phyloP scores from a whole-genome alignment of 2,888 invertebrate genomes.

The Noctuana brunneofusca region DNA sequence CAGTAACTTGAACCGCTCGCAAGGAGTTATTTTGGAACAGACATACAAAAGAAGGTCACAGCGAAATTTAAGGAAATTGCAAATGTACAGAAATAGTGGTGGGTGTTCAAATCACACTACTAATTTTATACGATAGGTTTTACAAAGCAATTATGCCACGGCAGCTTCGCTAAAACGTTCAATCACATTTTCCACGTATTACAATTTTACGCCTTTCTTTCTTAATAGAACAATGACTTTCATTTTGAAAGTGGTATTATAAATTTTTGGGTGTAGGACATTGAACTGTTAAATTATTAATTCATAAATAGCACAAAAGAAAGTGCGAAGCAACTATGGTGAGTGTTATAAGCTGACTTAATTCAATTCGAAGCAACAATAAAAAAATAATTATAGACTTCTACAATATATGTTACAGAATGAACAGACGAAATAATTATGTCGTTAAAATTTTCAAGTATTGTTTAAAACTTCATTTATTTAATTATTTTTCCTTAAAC shows the following conservation, averaged over 20 bases:
- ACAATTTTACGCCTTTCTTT: slow-evolving; percentile 14
- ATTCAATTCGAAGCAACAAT: neutral
- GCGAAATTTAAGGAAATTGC: slow-evolving; percentile 53
- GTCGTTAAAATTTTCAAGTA: too few species aligned
- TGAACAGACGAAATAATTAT: too few species aligned
- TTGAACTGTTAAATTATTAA: neutral
- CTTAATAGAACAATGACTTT: neutral
- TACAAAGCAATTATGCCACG: slow-evolving; percentile 2
- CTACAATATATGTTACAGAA: too few species aligned
- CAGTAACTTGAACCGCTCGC: slow-evolving; percentile 38
- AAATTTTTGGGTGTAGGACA: neutral
- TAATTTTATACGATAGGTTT: slow-evolving; percentile 20
- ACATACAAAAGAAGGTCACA: slow-evolving; percentile 54
- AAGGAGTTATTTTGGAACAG: slow-evolving; percentile 51
- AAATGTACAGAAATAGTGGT: slow-evolving; percentile 45
- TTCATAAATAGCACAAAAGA: neutral
- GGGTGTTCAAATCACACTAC: slow-evolving; percentile 47
- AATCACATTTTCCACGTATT: neutral
- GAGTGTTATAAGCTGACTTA: neutral
- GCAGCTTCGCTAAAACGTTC: slow-evolving; percentile 16
- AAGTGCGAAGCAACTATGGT: neutral
- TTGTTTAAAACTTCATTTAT: too few species aligned
- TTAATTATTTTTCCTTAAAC: too few species aligned
- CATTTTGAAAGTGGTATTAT: neutral
- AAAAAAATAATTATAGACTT: too few species aligned